Percentiles rank a stretch among this genome's conserved stretches.
Evolutionary conservation across 2,888 invertebrate species (phyloP).

Genomic region (Dicyrtoma fusca): DNA sequence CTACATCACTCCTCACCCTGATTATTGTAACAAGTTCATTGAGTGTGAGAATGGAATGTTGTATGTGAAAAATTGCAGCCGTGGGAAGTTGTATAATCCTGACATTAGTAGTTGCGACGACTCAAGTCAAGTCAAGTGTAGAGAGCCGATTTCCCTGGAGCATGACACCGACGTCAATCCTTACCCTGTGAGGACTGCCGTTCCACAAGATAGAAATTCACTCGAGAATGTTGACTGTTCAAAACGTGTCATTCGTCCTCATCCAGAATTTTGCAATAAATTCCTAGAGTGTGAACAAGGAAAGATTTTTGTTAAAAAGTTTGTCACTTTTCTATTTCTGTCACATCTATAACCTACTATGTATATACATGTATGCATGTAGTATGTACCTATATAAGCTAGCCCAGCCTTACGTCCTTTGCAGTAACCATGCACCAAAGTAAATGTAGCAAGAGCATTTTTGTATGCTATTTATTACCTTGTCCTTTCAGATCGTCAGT

Average conservation of each 20-base stretch:
- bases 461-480: too few species aligned
- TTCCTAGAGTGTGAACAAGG: slow-evolving; percentile 54
- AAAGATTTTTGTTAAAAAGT: slow-evolving; percentile 44
- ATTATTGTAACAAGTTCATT: slow-evolving; percentile 52
- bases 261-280: slow-evolving; percentile 46
- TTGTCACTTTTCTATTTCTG: not conserved
- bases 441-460: too few species aligned
- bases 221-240: not conserved
- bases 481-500: too few species aligned
- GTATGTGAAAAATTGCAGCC: slow-evolving; percentile 50
- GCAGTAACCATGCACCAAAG: too few species aligned
- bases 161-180: slow-evolving; percentile 51
- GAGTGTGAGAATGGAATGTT: slow-evolving; percentile 50
- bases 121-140: slow-evolving; percentile 44
- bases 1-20: slow-evolving; percentile 43
- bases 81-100: slow-evolving; percentile 45
- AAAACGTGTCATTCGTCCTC: slow-evolving; percentile 34
- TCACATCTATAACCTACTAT: too few species aligned
- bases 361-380: too few species aligned
- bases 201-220: not conserved
- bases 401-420: not conserved
- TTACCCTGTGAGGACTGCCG: not conserved
- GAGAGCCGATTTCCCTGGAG: slow-evolving; percentile 48
- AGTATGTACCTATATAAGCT: too few species aligned
- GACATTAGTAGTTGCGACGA: slow-evolving; percentile 46